A percentile compares a stretch with the other conserved stretches of the same genome.
Conservation (phyloP, 2,113 vertebrate genomes). For the Pedionomus torquatus region DNA sequence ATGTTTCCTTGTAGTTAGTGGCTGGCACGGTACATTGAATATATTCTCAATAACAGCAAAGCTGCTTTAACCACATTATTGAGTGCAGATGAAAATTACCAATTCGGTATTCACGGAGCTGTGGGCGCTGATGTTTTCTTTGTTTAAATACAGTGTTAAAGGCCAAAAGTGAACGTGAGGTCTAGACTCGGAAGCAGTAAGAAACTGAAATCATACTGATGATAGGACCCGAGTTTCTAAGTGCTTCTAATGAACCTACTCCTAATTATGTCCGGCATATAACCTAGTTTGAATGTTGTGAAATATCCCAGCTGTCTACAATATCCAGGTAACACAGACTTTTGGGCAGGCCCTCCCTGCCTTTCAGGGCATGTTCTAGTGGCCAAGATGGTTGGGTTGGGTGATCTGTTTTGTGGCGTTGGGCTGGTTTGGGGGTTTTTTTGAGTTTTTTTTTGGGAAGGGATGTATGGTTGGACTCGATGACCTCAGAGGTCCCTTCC, state of each 20-base stretch:
- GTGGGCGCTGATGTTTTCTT: background rate
- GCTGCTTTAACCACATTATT: background rate
- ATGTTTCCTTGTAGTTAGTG: background rate
- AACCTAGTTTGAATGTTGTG: background rate
- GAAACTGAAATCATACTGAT: background rate
- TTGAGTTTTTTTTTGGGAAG: too few species aligned
- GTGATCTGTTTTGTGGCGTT: too few species aligned
- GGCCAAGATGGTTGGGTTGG: too few species aligned
- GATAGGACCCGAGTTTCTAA: background rate
- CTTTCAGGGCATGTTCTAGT: too few species aligned
- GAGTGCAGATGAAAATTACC: background rate
- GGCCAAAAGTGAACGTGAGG: background rate
- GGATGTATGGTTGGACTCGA: too few species aligned
- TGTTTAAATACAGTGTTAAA: background rate
- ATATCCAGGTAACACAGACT: background rate
- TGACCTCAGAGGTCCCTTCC: too few species aligned
- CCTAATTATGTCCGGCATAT: background rate
- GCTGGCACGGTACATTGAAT: background rate
- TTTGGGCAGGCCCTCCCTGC: too few species aligned
- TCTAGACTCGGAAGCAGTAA: background rate
- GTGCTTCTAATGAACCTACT: background rate
- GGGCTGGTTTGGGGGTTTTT: too few species aligned
- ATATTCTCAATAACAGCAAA: background rate
- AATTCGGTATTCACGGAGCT: background rate
- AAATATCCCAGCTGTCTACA: rapidly evolving